Evolutionary conservation across 1,140 invertebrate genomes (phyloP).

Genomic region (Gonatopus flavifemur): DNA sequence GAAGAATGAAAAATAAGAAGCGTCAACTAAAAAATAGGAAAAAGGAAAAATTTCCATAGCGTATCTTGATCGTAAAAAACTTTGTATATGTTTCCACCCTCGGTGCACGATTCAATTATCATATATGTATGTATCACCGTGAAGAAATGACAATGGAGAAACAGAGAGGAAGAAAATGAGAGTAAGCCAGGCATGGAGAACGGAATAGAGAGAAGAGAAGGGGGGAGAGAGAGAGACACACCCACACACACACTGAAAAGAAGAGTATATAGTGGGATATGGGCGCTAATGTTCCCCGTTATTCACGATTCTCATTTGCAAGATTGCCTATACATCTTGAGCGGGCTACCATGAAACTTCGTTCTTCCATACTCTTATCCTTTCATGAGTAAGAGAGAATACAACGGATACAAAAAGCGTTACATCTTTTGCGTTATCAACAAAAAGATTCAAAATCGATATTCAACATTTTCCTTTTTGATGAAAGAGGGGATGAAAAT

Average conservation of each 20-base stretch:
- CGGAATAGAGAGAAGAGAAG: constrained; percentile 16
- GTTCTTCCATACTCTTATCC: constrained; percentile 37
- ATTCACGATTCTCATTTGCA: constrained; percentile 58
- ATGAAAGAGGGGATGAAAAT: too few species aligned
- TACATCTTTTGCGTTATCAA: too few species aligned
- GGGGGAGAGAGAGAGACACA: constrained; percentile 34
- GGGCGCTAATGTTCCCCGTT: constrained; percentile 54
- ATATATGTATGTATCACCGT: background rate
- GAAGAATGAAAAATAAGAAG: too few species aligned
- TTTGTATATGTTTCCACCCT: constrained; percentile 24
- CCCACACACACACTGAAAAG: constrained; percentile 8
- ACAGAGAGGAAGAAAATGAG: constrained; percentile 3
- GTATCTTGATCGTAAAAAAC: constrained; percentile 28
- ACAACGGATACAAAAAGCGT: too few species aligned
- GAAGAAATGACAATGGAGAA: background rate
- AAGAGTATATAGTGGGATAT: constrained; percentile 19
- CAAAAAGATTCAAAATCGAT: too few species aligned
- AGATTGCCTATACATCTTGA: constrained; percentile 57
- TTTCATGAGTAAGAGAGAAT: too few species aligned
- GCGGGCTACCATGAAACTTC: constrained; percentile 50
- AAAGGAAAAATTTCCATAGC: constrained; percentile 32
- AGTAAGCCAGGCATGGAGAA: too few species aligned
- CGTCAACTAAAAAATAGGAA: too few species aligned
- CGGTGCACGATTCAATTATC: constrained; percentile 20
- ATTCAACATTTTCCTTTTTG: too few species aligned